Percentiles rank a stretch among this genome's conserved stretches.
Evolutionary conservation across 2,888 invertebrate genomes (phyloP).

Genomic region (Empis livida): DNA sequence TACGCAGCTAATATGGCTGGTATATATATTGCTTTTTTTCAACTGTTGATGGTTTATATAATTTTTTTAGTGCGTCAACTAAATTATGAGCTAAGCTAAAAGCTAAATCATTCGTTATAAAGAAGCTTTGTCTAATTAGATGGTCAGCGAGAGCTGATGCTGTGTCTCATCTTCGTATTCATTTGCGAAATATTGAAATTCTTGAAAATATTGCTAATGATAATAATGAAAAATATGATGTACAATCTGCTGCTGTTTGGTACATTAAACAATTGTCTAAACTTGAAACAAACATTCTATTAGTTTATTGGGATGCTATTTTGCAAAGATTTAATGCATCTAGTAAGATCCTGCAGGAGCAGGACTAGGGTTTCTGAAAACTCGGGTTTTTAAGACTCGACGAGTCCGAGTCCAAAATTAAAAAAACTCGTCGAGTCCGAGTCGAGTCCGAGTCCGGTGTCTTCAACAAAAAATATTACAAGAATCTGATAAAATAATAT

Average conservation of each 20-base stretch:
- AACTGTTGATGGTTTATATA: background rate
- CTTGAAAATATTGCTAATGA: background rate
- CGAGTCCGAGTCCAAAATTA: too few relatives aligned
- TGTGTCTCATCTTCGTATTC: background rate
- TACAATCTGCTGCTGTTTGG: background rate
- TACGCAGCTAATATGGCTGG: constrained; percentile 21
- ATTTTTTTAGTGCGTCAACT: constrained; percentile 1
- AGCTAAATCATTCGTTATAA: background rate
- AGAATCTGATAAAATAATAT: too few relatives aligned
- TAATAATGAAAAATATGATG: background rate
- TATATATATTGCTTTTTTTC: constrained; percentile 15
- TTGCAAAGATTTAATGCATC: too few relatives aligned
- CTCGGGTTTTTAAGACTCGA: too few relatives aligned
- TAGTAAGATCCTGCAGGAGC: too few relatives aligned
- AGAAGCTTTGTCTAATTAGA: background rate
- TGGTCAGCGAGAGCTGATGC: background rate
- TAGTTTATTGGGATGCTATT: too few relatives aligned
- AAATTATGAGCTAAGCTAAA: background rate
- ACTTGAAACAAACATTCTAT: too few relatives aligned
- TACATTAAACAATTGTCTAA: too few relatives aligned
- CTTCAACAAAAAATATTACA: too few relatives aligned
- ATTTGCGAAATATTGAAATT: background rate
- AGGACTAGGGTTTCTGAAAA: too few relatives aligned
- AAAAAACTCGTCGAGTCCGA: too few relatives aligned
- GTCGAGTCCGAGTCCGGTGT: too few relatives aligned